These are phyloP conservation scores for Sclerodermus sp. DNA, from an alignment of 2,888 invertebrate genomes.

Conservation along the genomic window DNA sequence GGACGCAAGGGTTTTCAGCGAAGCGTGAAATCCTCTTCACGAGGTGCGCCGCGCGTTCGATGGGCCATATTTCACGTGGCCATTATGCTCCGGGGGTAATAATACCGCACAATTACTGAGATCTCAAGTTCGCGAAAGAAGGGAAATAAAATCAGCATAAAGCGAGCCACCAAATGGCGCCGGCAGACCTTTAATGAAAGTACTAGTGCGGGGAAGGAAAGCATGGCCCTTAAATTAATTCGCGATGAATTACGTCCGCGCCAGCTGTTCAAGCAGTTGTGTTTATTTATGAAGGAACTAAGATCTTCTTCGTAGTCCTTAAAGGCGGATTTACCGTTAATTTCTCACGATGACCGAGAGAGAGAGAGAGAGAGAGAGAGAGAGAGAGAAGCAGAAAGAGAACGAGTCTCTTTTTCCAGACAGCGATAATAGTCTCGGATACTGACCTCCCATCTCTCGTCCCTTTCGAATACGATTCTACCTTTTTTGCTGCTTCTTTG, in stretches of 20 bases:
- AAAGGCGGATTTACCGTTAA: slow-evolving; percentile 30
- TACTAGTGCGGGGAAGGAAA: not conserved
- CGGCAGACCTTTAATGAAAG: slow-evolving; percentile 57
- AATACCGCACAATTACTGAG: slow-evolving; percentile 55
- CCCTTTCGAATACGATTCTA: too few species aligned
- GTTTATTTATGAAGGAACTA: slow-evolving; percentile 58
- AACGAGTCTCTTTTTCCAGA: too few species aligned
- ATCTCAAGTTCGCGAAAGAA: slow-evolving; percentile 55
- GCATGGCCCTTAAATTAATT: slow-evolving; percentile 56
- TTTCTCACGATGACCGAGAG: slow-evolving; percentile 22
- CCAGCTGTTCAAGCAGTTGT: slow-evolving; percentile 57
- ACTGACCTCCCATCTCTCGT: too few species aligned
- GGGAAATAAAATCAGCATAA: slow-evolving; percentile 58
- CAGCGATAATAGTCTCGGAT: too few species aligned
- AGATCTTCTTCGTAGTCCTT: slow-evolving; percentile 45
- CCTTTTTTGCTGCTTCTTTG: not conserved
- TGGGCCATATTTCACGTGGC: slow-evolving; percentile 49
- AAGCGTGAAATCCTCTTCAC: slow-evolving; percentile 35
- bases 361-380: too few species aligned
- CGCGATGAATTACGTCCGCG: slow-evolving; percentile 58
- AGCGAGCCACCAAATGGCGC: slow-evolving; percentile 56
- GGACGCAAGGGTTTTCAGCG: slow-evolving; percentile 20
- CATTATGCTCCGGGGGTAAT: slow-evolving; percentile 47
- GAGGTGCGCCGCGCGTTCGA: slow-evolving; percentile 37
- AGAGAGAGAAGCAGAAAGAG: too few species aligned